Evolutionary conservation across 2,113 vertebrate genomes (phyloP).

Genomic region (Panthera uncia): DNA sequence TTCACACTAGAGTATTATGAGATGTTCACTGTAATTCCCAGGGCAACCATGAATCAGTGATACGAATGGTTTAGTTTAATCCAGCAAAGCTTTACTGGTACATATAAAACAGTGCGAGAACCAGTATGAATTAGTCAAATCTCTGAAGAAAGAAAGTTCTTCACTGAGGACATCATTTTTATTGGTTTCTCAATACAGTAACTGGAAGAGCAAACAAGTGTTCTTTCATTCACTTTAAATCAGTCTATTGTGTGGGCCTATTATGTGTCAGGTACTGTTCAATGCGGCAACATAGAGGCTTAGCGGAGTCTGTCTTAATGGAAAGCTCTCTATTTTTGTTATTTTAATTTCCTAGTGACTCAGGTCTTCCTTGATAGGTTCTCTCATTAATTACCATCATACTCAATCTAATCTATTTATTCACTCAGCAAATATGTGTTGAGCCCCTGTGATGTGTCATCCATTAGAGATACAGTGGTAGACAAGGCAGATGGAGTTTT

Average conservation of each 20-base stretch:
- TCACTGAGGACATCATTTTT: neutral
- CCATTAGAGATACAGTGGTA: neutral
- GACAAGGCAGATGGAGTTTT: neutral
- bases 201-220: neutral
- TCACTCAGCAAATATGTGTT: neutral
- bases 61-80: neutral
- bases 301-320: neutral
- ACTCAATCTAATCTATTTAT: neutral
- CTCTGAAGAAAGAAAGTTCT: neutral
- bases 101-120: neutral
- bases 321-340: neutral
- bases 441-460: neutral
- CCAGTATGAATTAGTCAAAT: neutral
- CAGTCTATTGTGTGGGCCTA: neutral
- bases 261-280: neutral
- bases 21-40: neutral
- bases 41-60: neutral
- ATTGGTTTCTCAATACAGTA: neutral
- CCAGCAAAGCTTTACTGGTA: neutral
- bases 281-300: neutral
- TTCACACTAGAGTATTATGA: neutral
- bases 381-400: neutral
- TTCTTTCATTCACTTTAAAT: neutral
- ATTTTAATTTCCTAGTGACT: neutral
- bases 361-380: neutral